A percentile compares a stretch with the other conserved stretches of the same genome.
Conservation (phyloP, 2,113 vertebrate genomes). For the Naja naja region DNA sequence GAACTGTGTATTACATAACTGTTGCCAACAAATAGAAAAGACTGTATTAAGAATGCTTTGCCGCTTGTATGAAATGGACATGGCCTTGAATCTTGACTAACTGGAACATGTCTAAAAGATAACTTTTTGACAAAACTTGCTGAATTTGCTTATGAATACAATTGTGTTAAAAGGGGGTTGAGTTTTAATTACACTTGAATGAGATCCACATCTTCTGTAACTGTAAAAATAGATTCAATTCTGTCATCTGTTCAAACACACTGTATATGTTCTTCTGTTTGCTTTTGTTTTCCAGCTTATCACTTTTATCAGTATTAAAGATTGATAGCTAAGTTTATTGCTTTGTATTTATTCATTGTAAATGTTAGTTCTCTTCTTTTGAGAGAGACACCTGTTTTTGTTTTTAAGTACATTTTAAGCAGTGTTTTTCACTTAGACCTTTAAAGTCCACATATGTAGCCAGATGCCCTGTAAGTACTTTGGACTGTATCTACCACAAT, state of each 20-base stretch:
- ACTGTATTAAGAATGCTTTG: background rate
- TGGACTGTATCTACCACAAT: background rate
- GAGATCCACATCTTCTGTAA: background rate
- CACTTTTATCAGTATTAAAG: background rate
- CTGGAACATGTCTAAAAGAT: slow-evolving; percentile 22
- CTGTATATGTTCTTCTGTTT: background rate
- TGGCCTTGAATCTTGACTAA: slow-evolving; percentile 25
- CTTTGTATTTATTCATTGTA: background rate
- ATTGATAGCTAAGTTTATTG: background rate
- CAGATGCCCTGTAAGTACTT: background rate
- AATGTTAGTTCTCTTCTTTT: background rate
- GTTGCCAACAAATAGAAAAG: background rate
- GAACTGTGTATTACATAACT: background rate
- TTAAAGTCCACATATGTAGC: background rate
- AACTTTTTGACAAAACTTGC: background rate
- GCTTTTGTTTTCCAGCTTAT: background rate
- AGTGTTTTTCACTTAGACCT: background rate
- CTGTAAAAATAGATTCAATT: background rate
- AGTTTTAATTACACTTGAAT: background rate
- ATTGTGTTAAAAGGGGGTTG: slow-evolving; percentile 20
- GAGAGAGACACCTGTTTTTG: background rate
- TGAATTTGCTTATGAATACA: slow-evolving; percentile 35
- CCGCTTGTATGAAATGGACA: slow-evolving; percentile 14
- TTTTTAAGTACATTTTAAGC: background rate
- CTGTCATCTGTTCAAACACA: background rate